phyloP scores from a whole-genome alignment of 2,888 invertebrate species.

The Dicyrtomina minuta region DNA sequence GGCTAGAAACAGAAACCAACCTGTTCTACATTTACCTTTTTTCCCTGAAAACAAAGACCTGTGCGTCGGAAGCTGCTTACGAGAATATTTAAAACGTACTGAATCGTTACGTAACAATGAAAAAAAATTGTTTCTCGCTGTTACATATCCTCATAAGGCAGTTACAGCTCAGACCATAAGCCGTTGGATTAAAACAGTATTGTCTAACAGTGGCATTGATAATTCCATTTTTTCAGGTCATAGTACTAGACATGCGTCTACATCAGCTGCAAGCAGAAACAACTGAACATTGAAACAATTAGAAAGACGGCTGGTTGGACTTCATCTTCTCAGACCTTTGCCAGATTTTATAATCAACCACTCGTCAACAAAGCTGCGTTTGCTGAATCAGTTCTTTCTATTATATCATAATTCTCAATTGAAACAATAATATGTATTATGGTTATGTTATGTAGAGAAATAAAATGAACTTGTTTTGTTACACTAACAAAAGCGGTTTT shows the following conservation, averaged over 20 bases:
- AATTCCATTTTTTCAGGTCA: conserved; percentile 6
- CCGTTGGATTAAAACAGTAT: conserved; percentile 21
- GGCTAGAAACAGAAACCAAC: conserved; percentile 13
- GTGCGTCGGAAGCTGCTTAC: conserved; percentile 30
- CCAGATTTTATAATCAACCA: conserved; percentile 26
- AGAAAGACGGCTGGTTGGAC: conserved; percentile 25
- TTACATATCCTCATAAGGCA: conserved; percentile 14
- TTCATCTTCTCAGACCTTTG: conserved; percentile 14
- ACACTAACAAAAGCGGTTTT: neutral
- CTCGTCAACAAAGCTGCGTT: neutral
- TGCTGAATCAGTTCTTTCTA: too few relatives aligned
- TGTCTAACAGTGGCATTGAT: conserved; percentile 11
- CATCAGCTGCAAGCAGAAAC: conserved; percentile 6
- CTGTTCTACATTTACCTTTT: conserved; percentile 24
- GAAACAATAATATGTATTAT: conserved; percentile 2
- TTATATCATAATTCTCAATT: too few relatives aligned
- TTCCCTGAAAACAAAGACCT: conserved; percentile 13
- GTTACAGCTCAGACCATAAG: conserved; percentile 34
- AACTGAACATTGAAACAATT: neutral
- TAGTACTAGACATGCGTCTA: conserved; percentile 22
- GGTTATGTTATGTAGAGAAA: neutral
- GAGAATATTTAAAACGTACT: conserved; percentile 18
- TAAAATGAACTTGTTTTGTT: neutral
- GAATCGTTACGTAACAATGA: neutral
- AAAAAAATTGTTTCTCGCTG: conserved; percentile 23